phyloP scores from a whole-genome alignment of 1,140 invertebrate genomes.

The Pteromalus puparum region DNA sequence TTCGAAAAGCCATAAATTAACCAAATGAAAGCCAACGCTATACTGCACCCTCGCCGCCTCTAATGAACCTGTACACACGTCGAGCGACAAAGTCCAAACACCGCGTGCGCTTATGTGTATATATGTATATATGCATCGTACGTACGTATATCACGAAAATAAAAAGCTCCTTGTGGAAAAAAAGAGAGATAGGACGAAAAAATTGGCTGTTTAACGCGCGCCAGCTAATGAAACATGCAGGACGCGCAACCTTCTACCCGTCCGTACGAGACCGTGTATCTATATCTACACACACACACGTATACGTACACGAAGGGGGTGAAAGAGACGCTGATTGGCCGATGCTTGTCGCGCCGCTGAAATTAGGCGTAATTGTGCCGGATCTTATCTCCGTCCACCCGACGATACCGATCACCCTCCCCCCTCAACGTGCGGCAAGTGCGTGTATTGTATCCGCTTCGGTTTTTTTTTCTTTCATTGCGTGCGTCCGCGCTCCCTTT shows the following conservation, averaged over 20 bases:
- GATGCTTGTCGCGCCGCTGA: constrained; percentile 58
- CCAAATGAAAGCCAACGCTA: background rate
- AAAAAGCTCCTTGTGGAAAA: constrained; percentile 1
- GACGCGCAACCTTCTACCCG: constrained; percentile 41
- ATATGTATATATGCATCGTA: background rate
- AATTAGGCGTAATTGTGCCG: constrained; percentile 69
- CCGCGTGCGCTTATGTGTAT: background rate
- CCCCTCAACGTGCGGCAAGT: constrained; percentile 33
- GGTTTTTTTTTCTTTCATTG: constrained; percentile 3
- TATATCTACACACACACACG: background rate
- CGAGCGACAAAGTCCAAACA: too few relatives aligned
- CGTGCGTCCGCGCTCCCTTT: constrained; percentile 26
- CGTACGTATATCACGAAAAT: background rate
- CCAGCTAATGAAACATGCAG: constrained; percentile 46
- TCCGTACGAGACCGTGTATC: background rate
- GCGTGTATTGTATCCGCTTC: constrained; percentile 30
- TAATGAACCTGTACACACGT: background rate
- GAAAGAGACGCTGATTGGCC: constrained; percentile 9
- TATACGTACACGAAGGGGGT: background rate
- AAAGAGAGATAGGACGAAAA: background rate
- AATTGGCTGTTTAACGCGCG: constrained; percentile 38
- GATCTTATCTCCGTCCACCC: constrained; percentile 66
- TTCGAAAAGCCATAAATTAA: background rate
- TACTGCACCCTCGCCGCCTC: background rate
- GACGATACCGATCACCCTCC: constrained; percentile 31